Percentiles rank a stretch among this genome's conserved stretches.
Conservation (phyloP, 2,113 vertebrate species). For the Pontoporia blainvillei region DNA sequence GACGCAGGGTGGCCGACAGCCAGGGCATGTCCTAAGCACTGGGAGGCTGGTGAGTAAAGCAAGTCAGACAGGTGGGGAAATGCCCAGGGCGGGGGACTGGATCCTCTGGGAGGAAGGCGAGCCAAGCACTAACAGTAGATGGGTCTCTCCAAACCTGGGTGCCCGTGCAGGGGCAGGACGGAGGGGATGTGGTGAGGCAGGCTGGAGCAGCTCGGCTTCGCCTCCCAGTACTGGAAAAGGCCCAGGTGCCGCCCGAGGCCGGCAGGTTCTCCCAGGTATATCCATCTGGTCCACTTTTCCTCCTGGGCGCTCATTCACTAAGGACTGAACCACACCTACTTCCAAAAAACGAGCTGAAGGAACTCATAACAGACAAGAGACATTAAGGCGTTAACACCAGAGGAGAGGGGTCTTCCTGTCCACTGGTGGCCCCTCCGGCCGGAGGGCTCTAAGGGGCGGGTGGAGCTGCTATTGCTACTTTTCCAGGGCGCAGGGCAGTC, state of each 20-base stretch:
- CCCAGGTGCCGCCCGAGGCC: background rate
- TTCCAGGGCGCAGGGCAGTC: background rate
- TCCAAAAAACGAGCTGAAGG: conserved; percentile 22
- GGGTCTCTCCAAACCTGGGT: background rate
- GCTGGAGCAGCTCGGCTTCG: background rate
- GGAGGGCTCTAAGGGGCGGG: conserved; percentile 10
- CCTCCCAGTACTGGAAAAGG: background rate
- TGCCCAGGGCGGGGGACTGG: background rate
- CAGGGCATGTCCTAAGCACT: background rate
- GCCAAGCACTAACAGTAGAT: background rate
- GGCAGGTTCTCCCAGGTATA: background rate
- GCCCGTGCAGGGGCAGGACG: background rate
- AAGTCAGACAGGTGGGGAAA: background rate
- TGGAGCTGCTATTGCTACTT: conserved; percentile 59
- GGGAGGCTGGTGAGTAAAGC: background rate
- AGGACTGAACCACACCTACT: conserved; percentile 21
- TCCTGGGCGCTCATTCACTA: background rate
- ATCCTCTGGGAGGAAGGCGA: background rate
- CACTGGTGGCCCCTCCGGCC: conserved; percentile 20
- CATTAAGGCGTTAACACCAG: conserved; percentile 70
- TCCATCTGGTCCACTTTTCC: background rate
- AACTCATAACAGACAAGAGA: conserved; percentile 3
- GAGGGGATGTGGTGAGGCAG: background rate
- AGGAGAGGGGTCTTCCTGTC: conserved; percentile 5
- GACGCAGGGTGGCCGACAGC: background rate